Evolutionary conservation across 2,888 invertebrate genomes (phyloP).

Genomic region (Mythimna vitellina): DNA sequence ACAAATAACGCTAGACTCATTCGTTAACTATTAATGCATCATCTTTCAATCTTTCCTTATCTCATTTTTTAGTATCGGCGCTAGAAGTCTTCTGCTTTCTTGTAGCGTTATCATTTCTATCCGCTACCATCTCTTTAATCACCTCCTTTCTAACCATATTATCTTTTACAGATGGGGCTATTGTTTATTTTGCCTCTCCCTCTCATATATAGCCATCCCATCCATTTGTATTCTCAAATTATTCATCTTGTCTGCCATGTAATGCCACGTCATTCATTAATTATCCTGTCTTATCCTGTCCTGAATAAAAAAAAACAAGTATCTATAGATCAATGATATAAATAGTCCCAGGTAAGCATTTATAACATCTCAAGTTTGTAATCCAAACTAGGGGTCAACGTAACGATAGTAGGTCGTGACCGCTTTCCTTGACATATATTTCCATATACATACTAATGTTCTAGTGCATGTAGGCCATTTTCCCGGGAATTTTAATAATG

Average conservation of each 20-base stretch:
- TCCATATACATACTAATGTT: slow-evolving; percentile 23
- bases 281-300: slow-evolving; percentile 1
- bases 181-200: too few species aligned
- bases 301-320: slow-evolving; percentile 19
- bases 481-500: slow-evolving; percentile 16
- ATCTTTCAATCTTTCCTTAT: background rate
- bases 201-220: too few species aligned
- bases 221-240: background rate
- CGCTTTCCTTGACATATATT: slow-evolving; percentile 49
- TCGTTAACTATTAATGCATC: slow-evolving; percentile 12
- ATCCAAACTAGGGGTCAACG: slow-evolving; percentile 47
- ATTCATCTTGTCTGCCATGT: too few species aligned
- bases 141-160: background rate
- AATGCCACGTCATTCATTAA: background rate
- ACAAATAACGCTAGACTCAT: background rate
- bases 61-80: too few species aligned
- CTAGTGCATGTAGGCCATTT: slow-evolving; percentile 13
- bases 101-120: background rate
- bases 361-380: slow-evolving; percentile 33
- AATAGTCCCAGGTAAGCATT: slow-evolving; percentile 40
- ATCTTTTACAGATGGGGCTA: background rate
- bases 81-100: background rate
- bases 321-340: slow-evolving; percentile 32
- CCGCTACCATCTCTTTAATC: background rate
- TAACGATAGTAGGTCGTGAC: slow-evolving; percentile 49